phyloP scores from a whole-genome alignment of 1,140 invertebrate species.

The Papilio aristodemus region DNA sequence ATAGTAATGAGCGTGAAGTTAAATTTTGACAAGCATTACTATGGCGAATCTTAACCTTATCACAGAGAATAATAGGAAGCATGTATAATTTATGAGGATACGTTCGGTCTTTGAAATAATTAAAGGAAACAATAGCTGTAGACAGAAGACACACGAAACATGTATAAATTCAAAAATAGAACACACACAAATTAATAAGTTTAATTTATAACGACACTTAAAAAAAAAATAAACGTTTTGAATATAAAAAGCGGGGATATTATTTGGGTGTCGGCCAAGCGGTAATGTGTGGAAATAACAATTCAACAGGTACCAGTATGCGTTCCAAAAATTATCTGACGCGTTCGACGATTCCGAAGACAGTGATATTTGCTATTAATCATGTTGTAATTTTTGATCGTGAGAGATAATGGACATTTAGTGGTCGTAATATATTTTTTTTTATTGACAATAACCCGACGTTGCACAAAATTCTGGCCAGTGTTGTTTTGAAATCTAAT shows the following conservation, averaged over 20 bases:
- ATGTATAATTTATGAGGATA: background rate
- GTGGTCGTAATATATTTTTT: conserved; percentile 13
- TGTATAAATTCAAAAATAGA: conserved; percentile 6
- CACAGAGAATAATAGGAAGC: background rate
- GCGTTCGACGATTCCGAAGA: conserved; percentile 3
- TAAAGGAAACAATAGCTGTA: conserved; percentile 2
- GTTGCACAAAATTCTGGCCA: background rate
- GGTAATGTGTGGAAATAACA: conserved; percentile 28
- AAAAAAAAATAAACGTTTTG: conserved; percentile 21
- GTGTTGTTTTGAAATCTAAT: background rate
- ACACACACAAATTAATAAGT: conserved; percentile 16
- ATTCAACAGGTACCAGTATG: conserved; percentile 15
- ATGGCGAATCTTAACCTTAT: background rate
- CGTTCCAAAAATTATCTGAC: conserved; percentile 26
- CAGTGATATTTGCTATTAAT: conserved; percentile 22
- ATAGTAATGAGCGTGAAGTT: conserved; percentile 2
- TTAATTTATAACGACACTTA: conserved; percentile 20
- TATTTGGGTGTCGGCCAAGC: conserved; percentile 27
- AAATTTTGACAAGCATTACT: conserved; percentile 21
- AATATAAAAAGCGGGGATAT: conserved; percentile 15
- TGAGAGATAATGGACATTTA: conserved; percentile 21
- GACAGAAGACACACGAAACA: background rate
- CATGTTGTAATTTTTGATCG: conserved; percentile 23
- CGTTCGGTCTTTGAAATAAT: background rate
- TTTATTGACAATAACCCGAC: conserved; percentile 1